Conservation (phyloP, 2,797 vertebrate genomes). For the Carcharodon carcharias region DNA sequence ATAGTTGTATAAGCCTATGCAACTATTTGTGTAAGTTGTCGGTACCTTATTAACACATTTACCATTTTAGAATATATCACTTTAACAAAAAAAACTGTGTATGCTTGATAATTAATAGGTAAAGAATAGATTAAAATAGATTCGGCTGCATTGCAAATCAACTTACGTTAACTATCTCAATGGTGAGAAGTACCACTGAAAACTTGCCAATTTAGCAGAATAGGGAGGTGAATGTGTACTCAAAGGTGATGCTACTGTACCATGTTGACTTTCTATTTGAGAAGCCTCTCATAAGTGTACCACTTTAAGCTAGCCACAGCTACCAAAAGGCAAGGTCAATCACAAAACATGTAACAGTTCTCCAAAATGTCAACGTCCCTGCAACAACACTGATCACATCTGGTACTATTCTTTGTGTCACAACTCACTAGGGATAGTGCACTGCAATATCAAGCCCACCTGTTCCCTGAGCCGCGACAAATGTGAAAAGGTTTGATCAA, state of each 20-base stretch:
- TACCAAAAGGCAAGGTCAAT: background rate
- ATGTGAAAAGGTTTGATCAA: too few species aligned
- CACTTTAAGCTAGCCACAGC: background rate
- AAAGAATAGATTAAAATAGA: background rate
- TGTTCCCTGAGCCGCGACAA: too few species aligned
- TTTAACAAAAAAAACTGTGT: background rate
- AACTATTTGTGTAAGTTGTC: background rate
- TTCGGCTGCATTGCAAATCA: background rate
- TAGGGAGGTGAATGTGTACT: background rate
- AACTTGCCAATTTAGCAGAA: background rate
- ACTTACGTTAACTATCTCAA: background rate
- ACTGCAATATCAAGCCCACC: too few species aligned
- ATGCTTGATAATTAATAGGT: background rate
- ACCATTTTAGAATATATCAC: conserved; percentile 15
- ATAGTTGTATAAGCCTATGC: background rate
- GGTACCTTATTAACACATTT: background rate
- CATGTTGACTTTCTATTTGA: background rate
- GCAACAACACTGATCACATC: background rate
- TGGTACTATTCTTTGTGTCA: background rate
- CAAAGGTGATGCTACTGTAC: conserved; percentile 8
- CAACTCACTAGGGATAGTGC: too few species aligned
- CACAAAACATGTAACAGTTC: background rate
- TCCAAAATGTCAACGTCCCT: background rate
- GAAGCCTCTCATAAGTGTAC: background rate
- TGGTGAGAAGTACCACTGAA: background rate